These are phyloP conservation scores for Zootermopsis nevadensis DNA, from an alignment of 2,888 invertebrate genomes.

Conservation along the genomic window DNA sequence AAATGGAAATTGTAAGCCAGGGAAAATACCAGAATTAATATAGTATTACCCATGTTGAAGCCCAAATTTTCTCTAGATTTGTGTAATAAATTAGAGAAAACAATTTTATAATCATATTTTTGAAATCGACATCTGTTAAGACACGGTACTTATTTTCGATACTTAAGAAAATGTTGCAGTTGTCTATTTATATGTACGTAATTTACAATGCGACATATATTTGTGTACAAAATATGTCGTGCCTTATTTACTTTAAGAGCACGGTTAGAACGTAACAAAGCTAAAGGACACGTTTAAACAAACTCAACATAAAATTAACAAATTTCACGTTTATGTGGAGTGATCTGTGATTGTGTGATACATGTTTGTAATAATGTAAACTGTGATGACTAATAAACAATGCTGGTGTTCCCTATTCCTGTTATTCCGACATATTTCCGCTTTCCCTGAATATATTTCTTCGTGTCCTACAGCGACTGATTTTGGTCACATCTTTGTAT, in stretches of 20 bases:
- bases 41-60: not conserved
- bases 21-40: not conserved
- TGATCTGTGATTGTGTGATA: not conserved
- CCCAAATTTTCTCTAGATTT: not conserved
- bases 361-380: not conserved
- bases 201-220: not conserved
- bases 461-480: no score
- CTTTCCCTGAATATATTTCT: no score
- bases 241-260: not conserved
- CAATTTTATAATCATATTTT: not conserved
- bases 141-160: not conserved
- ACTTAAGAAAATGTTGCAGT: not conserved
- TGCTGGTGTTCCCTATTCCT: not conserved
- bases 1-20: not conserved
- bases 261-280: not conserved
- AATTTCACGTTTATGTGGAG: not conserved
- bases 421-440: not conserved
- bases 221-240: not conserved
- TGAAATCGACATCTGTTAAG: not conserved
- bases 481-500: no score
- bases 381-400: not conserved
- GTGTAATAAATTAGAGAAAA: not conserved
- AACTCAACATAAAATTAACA: no score
- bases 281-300: not conserved
- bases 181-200: not conserved